Conservation (phyloP, 1,140 invertebrate species). For the Drosophila equinoxialis region DNA sequence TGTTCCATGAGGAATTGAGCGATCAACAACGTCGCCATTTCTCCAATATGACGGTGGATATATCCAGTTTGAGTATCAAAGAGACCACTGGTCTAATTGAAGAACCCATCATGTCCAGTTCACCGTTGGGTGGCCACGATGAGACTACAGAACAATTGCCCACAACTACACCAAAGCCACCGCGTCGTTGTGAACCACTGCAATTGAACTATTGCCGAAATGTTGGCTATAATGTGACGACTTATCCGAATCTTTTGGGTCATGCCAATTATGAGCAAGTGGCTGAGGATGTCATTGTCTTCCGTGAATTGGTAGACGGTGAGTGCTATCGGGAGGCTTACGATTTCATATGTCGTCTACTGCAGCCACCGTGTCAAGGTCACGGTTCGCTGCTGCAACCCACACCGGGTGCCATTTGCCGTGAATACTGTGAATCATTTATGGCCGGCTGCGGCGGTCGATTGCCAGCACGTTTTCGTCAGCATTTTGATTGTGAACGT, state of each 20-base stretch:
- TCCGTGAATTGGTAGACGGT: conserved; percentile 93
- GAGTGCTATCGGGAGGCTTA: conserved; percentile 93
- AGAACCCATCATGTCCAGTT: conserved; percentile 78
- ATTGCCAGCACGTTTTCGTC: conserved; percentile 87
- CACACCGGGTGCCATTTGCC: conserved; percentile 86
- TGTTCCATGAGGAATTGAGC: conserved; percentile 77
- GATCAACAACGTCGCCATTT: conserved; percentile 84
- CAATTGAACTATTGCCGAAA: conserved; percentile 89
- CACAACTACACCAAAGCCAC: conserved; percentile 80
- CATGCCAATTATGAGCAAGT: conserved; percentile 88
- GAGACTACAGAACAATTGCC: conserved; percentile 68
- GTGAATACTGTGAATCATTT: conserved; percentile 93
- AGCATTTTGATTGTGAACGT: conserved; percentile 89
- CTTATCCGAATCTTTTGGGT: conserved; percentile 92
- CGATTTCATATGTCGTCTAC: conserved; percentile 92
- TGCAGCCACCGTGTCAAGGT: conserved; percentile 90
- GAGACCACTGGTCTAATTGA: conserved; percentile 83
- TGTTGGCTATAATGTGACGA: conserved; percentile 90
- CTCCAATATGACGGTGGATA: conserved; percentile 87
- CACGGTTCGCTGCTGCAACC: conserved; percentile 65
- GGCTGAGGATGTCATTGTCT: conserved; percentile 90
- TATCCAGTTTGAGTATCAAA: conserved; percentile 87
- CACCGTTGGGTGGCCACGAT: conserved; percentile 71
- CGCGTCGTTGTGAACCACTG: conserved; percentile 87
- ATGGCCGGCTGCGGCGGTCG: conserved; percentile 91